phyloP scores from a whole-genome alignment of 1,140 invertebrate genomes.

The Drosophila grimshawi region DNA sequence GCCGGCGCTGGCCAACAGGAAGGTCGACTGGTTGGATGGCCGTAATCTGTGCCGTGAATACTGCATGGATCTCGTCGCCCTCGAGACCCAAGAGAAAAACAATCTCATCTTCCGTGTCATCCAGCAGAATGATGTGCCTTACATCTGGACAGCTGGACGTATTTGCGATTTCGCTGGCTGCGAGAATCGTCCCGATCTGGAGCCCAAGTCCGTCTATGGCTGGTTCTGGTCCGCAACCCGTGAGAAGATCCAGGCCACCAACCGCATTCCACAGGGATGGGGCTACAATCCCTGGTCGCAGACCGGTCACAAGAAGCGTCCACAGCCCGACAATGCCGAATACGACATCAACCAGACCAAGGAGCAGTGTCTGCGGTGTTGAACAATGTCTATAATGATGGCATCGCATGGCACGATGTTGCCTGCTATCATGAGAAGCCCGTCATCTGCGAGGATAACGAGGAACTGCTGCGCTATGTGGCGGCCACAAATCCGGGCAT shows the following conservation, averaged over 20 bases:
- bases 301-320: slow-evolving; percentile 94
- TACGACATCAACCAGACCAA: slow-evolving; percentile 95
- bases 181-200: slow-evolving; percentile 92
- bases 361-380: slow-evolving; percentile 93
- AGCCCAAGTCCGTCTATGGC: slow-evolving; percentile 93
- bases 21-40: slow-evolving; percentile 95
- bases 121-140: slow-evolving; percentile 94
- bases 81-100: slow-evolving; percentile 95
- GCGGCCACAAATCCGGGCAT: slow-evolving; percentile 92
- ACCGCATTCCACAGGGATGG: slow-evolving; percentile 87
- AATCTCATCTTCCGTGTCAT: slow-evolving; percentile 94
- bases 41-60: slow-evolving; percentile 95
- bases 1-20: slow-evolving; percentile 90
- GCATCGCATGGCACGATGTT: slow-evolving; percentile 96
- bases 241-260: slow-evolving; percentile 94
- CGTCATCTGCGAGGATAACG: slow-evolving; percentile 94
- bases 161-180: slow-evolving; percentile 97
- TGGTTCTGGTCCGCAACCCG: slow-evolving; percentile 97
- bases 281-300: slow-evolving; percentile 93
- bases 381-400: slow-evolving; percentile 96
- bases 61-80: slow-evolving; percentile 95
- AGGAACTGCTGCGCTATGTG: slow-evolving; percentile 93
- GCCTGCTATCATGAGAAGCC: slow-evolving; percentile 97
- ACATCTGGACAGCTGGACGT: slow-evolving; percentile 96
- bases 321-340: slow-evolving; percentile 95